Base-by-base conservation (phyloP, 2,888 invertebrate species). In the Nipponacmea schrenckii region DNA sequence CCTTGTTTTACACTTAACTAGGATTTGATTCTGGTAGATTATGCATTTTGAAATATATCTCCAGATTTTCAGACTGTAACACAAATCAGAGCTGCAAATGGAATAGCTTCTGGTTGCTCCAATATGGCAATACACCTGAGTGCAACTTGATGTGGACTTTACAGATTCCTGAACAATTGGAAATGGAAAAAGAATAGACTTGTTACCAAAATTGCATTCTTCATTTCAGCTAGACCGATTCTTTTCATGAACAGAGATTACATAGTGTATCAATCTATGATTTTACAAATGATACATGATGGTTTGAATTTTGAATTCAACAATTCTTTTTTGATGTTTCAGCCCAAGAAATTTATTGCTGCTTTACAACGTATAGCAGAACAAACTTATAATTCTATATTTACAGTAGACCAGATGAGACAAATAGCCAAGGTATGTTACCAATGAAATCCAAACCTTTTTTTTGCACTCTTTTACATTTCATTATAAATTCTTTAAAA, bases 391-490 rank as follows among this genome's bases (percentile, higher is more conserved):
- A 93, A 93, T 84, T 93, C 93, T 67, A 89, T 93, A 56, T 96
- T 96, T 86, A 92, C 94, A 2, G 90, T 92, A 69, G 91, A 92
- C 69, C 95, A 96, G 89, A 91, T 97, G 82, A 92, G 93, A 85
- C 92, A 94, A 84, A 91, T 96, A 69, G 93, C 93, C 39, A 81
- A 82, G 81, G 87, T 87, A 76, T 14, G 71, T 66, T 7, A 2
- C 10, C 50, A 20, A 24, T 56, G 20, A 8, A 10, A 48, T 62
- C 17, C 7, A 4, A 17, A 15, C 20, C 56, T 2, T 26, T 44
- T 20, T 44, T 26, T 44, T 66, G 31, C 31, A 64, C 64, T n/a
- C n/a, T n/a, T n/a, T n/a, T n/a, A 31, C 31, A 31, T 64, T 64
- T 26, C n/a, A 17, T n/a, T 39, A 4, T 2, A 39, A 67, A 5